These are phyloP conservation scores for Parapsyche elsis DNA, from an alignment of 1,140 invertebrate species.

Conservation along the genomic window DNA sequence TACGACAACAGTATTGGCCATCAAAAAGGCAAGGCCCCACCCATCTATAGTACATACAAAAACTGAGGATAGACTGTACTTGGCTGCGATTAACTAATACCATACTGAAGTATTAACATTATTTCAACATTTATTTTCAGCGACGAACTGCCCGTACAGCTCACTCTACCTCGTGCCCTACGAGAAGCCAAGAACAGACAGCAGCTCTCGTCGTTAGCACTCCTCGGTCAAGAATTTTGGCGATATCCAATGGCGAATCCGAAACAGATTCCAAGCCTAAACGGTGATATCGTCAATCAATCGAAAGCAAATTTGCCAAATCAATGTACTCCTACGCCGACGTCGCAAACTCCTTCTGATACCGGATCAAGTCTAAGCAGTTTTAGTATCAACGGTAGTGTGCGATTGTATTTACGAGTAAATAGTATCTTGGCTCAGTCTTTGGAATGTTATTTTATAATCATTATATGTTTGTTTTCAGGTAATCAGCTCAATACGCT, in stretches of 20 bases:
- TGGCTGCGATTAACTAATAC: too few relatives aligned
- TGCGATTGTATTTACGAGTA: neutral
- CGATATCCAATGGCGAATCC: conserved; percentile 84
- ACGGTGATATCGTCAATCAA: conserved; percentile 1
- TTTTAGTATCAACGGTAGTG: conserved; percentile 69
- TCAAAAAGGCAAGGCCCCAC: too few relatives aligned
- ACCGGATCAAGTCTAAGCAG: conserved; percentile 73
- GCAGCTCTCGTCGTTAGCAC: conserved; percentile 88
- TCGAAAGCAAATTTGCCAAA: conserved; percentile 1
- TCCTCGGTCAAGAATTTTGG: conserved; percentile 95
- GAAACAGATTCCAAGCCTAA: conserved; percentile 60
- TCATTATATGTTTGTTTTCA: conserved; percentile 13
- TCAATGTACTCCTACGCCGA: conserved; percentile 57
- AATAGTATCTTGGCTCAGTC: neutral
- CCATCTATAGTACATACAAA: too few relatives aligned
- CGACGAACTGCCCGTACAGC: conserved; percentile 92
- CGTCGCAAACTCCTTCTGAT: conserved; percentile 71
- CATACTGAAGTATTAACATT: neutral
- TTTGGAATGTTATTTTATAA: too few relatives aligned
- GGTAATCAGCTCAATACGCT: conserved; percentile 57
- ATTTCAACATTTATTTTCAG: conserved; percentile 66
- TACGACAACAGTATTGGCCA: too few relatives aligned
- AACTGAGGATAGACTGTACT: too few relatives aligned
- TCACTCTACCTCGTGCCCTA: conserved; percentile 85
- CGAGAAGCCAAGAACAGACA: conserved; percentile 88